A percentile compares a stretch with the other conserved stretches of the same genome.
phyloP scores from a whole-genome alignment of 2,113 vertebrate genomes.

The Panthera tigris region DNA sequence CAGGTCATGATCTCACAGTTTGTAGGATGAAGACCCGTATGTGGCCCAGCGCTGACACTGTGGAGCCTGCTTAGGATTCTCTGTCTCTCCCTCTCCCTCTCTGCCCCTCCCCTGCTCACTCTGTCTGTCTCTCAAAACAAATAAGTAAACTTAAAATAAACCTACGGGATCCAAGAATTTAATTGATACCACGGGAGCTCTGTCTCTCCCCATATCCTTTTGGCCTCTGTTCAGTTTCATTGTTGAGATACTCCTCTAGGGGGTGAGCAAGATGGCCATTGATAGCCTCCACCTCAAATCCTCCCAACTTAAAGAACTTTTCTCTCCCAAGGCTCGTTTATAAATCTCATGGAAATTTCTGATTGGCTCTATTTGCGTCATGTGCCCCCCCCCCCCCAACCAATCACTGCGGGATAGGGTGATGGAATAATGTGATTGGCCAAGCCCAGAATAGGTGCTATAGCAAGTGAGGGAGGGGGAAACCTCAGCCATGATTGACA shows the following conservation, averaged over 20 bases:
- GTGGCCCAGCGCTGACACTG: too few relatives aligned
- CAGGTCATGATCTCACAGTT: too few relatives aligned
- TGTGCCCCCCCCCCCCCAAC: neutral
- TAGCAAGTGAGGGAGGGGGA: neutral
- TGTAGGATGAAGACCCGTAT: too few relatives aligned
- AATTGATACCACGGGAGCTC: neutral
- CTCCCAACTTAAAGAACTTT: neutral
- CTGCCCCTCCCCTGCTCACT: too few relatives aligned
- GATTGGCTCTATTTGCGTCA: neutral
- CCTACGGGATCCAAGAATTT: neutral
- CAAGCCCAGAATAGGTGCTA: neutral
- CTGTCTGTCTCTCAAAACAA: too few relatives aligned
- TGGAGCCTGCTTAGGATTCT: too few relatives aligned
- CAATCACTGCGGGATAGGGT: neutral
- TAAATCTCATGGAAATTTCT: neutral
- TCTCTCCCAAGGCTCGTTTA: neutral
- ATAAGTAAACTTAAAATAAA: too few relatives aligned
- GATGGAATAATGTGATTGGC: neutral
- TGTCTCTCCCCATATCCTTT: neutral
- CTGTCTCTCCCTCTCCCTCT: too few relatives aligned
- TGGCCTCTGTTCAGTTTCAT: neutral
- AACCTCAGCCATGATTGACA: neutral
- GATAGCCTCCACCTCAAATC: neutral
- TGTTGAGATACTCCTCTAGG: slow-evolving; percentile 25
- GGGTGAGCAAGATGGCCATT: neutral